Percentiles rank a stretch among this genome's conserved stretches.
phyloP scores from a whole-genome alignment of 2,113 vertebrate genomes.

The Pao palembangensis region DNA sequence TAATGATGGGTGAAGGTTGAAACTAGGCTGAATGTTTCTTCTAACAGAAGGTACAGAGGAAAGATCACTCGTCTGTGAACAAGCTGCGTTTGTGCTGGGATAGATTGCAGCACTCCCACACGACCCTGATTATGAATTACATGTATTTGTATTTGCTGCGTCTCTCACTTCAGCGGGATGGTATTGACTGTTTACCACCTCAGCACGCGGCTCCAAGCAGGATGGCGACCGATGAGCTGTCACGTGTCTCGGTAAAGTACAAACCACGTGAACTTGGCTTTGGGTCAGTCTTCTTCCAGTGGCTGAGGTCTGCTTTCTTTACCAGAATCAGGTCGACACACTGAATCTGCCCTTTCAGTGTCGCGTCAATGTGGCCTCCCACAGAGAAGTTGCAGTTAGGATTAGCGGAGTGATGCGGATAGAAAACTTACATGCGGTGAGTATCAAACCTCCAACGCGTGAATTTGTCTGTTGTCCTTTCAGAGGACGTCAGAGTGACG shows the following conservation, averaged over 20 bases:
- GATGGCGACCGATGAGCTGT: constrained; percentile 78
- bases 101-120: too few relatives aligned
- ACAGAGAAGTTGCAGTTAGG: constrained; percentile 71
- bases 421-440: constrained; percentile 82
- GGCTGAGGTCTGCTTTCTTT: constrained; percentile 1
- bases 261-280: background rate
- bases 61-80: too few relatives aligned
- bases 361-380: constrained; percentile 74
- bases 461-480: background rate
- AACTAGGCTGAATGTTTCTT: too few relatives aligned
- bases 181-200: constrained; percentile 63
- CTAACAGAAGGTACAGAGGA: too few relatives aligned
- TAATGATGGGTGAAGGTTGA: too few relatives aligned
- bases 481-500: background rate
- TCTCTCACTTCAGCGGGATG: constrained; percentile 56
- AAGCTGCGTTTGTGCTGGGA: too few relatives aligned
- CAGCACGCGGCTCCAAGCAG: constrained; percentile 63
- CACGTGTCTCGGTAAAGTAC: constrained; percentile 70
- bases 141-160: background rate
- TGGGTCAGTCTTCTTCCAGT: background rate
- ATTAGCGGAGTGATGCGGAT: constrained; percentile 81
- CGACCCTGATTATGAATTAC: too few relatives aligned
- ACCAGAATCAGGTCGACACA: constrained; percentile 85
- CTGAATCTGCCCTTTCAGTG: constrained; percentile 81
- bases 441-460: constrained; percentile 33